These are phyloP conservation scores for Anas platyrhynchos DNA, from an alignment of 2,113 vertebrate species.

Conservation along the genomic window DNA sequence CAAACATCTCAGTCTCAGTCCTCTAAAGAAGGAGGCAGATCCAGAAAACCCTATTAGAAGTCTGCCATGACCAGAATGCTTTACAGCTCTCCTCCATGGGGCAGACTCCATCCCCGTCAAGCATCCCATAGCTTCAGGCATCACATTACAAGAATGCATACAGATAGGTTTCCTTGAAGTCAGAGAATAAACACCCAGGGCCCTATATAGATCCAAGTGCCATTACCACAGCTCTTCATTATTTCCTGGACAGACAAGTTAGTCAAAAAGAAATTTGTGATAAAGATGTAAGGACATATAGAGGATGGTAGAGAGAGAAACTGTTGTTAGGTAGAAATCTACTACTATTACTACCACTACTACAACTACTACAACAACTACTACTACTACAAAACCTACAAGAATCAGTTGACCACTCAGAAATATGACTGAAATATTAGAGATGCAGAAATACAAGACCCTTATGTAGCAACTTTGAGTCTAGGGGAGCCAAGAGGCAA, in stretches of 20 bases:
- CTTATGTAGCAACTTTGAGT: neutral
- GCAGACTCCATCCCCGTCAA: neutral
- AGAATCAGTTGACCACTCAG: neutral
- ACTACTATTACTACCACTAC: neutral
- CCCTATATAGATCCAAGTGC: neutral
- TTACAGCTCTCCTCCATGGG: neutral
- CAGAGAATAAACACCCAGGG: neutral
- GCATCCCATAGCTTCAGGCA: neutral
- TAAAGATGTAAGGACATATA: neutral
- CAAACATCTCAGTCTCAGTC: neutral
- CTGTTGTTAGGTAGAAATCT: neutral
- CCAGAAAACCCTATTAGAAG: neutral
- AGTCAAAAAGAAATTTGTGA: neutral
- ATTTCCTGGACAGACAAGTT: neutral
- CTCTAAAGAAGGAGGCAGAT: neutral
- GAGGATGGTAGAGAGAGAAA: neutral
- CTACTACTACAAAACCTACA: neutral
- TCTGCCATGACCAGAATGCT: neutral
- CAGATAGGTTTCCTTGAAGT: neutral
- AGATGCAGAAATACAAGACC: neutral
- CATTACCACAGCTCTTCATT: neutral
- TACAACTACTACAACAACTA: neutral
- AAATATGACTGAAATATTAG: neutral
- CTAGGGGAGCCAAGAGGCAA: neutral
- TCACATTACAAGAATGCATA: neutral